Evolutionary conservation across 2,113 vertebrate species (phyloP), one percentile per base, ranked within the genome.

Genomic region (Pygoscelis antarcticus): DNA sequence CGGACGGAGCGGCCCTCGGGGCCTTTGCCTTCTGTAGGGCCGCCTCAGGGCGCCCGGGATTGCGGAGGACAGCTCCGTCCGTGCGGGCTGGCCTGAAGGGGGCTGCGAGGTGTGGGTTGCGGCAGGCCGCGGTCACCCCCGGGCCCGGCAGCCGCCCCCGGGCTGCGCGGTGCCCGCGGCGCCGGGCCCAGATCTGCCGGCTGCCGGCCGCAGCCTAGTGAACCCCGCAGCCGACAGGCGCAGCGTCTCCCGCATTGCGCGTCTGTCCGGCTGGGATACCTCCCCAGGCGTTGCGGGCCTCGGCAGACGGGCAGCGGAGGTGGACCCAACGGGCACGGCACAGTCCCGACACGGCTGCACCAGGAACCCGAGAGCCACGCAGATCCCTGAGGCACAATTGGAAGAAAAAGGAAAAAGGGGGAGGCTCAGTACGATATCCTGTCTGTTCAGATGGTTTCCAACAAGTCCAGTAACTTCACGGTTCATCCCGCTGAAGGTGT

Each of bases 201-300:
- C 61, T 21, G 58, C 7, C 13, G 21, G 60, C 6, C 60, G 0
- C 38, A 13, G 22, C 0, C 16, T 36, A 2, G 5, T 2, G 36
- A 38, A 4, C 5, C 16, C 9, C 34, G 9, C 25, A 25, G 0
- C 11, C 9, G 2, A 1, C 8, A 2, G 2, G 23, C 13, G 5
- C 5, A 10, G 30, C 30, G 42, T 14, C 3, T 26, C 13, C 26
- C 0, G 3, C 12, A 5, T 5, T 7, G n/a, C 2, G 7, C 6
- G 22, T 34, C 12, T 11, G 13, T 5, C 10, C 23, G 4, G 10
- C 34, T 8, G 10, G 52, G 38, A 8, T 36, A 26, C 15, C 3
- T 13, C 30, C 49, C 11, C 9, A 1, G 57, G 29, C 21, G 6
- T 9, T 38, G 10, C 34, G 16, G 79, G 32, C 17, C 14, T 52